Evolutionary conservation across 2,797 vertebrate species (phyloP).

Genomic region (Coregonus sp.): DNA sequence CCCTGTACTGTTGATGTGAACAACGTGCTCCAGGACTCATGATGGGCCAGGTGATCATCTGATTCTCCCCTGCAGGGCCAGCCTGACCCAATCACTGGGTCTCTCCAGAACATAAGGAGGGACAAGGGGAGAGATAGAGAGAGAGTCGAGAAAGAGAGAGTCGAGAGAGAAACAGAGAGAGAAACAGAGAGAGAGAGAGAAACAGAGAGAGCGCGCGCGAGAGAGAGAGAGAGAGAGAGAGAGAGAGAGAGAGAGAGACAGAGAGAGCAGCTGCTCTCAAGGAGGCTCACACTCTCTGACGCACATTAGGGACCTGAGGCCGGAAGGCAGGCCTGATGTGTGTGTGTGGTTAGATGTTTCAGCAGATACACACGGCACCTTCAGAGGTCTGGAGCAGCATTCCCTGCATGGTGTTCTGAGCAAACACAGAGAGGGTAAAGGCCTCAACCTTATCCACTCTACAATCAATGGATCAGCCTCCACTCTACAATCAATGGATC

Average conservation of each 20-base stretch:
- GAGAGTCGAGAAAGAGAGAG: neutral
- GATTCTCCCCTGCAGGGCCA: neutral
- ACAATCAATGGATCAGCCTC: too few relatives aligned
- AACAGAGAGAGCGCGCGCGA: neutral
- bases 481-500: too few relatives aligned
- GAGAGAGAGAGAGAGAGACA: neutral
- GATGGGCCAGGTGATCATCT: neutral
- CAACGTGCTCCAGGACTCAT: neutral
- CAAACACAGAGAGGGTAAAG: too few relatives aligned
- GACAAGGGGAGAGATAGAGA: neutral
- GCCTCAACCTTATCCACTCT: too few relatives aligned
- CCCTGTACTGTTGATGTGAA: neutral
- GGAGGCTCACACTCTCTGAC: slow-evolving; percentile 1
- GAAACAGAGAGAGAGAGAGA: neutral
- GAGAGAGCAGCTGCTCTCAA: neutral
- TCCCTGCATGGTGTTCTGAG: neutral
- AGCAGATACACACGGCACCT: neutral
- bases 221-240: neutral
- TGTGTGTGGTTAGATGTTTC: slow-evolving; percentile 10
- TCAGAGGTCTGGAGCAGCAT: neutral
- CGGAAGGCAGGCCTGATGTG: neutral
- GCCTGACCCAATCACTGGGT: neutral
- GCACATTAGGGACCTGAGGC: neutral
- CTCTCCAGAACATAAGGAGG: neutral
- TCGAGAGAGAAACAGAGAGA: too few relatives aligned